Conservation (phyloP, 2,797 vertebrate genomes). For the Muraenolepis orangiensis region DNA sequence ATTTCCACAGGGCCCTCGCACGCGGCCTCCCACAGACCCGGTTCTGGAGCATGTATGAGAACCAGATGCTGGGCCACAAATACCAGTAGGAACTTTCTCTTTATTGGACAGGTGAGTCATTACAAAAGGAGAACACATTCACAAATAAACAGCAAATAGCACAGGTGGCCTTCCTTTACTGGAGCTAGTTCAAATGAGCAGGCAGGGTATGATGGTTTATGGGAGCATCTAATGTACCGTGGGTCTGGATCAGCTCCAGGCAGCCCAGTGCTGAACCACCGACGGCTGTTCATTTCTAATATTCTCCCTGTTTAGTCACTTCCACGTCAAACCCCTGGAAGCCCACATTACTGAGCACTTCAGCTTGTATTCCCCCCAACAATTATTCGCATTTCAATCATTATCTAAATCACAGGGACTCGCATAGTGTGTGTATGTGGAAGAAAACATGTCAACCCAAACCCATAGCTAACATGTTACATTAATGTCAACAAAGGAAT, state of each 20-base stretch:
- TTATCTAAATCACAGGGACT: neutral
- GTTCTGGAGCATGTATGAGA: constrained; percentile 66
- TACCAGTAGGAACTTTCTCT: constrained; percentile 55
- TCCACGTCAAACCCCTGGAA: neutral
- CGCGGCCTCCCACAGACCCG: constrained; percentile 66
- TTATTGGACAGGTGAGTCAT: constrained; percentile 77
- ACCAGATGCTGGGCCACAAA: constrained; percentile 71
- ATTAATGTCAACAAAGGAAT: neutral
- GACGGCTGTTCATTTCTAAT: constrained; percentile 5
- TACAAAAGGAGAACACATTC: constrained; percentile 71
- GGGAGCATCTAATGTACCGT: neutral
- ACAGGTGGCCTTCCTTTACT: constrained; percentile 40
- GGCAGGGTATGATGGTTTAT: neutral
- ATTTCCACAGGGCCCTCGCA: constrained; percentile 75
- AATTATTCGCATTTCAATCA: neutral
- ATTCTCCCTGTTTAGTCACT: neutral
- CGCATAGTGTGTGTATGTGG: neutral
- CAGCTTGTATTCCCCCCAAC: neutral
- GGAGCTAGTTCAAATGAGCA: constrained; percentile 28
- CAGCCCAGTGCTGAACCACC: neutral
- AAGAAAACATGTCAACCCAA: neutral
- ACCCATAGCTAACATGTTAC: neutral
- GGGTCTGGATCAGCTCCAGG: neutral
- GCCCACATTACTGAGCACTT: neutral
- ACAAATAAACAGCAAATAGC: constrained; percentile 70